Evolutionary conservation across 2,113 vertebrate genomes (phyloP).

Genomic region (Oreocharis arfaki): DNA sequence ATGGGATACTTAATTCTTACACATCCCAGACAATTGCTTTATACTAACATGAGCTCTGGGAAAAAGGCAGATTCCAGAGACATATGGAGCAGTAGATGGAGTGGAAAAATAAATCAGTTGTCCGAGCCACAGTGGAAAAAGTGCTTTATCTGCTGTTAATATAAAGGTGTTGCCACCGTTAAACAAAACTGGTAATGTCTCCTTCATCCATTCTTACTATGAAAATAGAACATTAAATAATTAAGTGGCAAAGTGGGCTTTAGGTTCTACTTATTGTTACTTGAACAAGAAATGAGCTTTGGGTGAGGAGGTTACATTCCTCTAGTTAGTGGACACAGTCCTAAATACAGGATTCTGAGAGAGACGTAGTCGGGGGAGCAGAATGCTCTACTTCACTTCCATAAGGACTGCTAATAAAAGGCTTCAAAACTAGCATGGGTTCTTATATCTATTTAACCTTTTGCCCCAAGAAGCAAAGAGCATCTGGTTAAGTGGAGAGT

Average conservation of each 20-base stretch:
- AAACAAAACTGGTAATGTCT: constrained; percentile 53
- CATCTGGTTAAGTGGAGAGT: constrained; percentile 84
- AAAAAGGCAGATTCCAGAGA: constrained; percentile 84
- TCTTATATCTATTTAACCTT: constrained; percentile 85
- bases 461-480: constrained; percentile 81
- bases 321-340: constrained; percentile 52
- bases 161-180: constrained; percentile 71
- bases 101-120: constrained; percentile 83
- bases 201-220: constrained; percentile 38
- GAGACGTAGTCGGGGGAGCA: constrained; percentile 45
- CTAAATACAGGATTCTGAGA: constrained; percentile 65
- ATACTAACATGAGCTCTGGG: constrained; percentile 86
- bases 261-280: constrained; percentile 40
- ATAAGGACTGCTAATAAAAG: constrained; percentile 77
- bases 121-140: constrained; percentile 70
- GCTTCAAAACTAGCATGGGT: constrained; percentile 76
- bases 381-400: constrained; percentile 61
- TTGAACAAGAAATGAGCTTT: constrained; percentile 44
- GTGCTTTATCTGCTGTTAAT: constrained; percentile 74
- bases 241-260: constrained; percentile 28
- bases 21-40: constrained; percentile 95
- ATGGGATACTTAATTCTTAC: constrained; percentile 96
- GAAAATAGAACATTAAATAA: constrained; percentile 67
- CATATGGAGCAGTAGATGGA: constrained; percentile 90
- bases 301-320: constrained; percentile 49